These are phyloP conservation scores for Panulirus ornatus DNA, from an alignment of 1,140 invertebrate species.

Conservation along the genomic window DNA sequence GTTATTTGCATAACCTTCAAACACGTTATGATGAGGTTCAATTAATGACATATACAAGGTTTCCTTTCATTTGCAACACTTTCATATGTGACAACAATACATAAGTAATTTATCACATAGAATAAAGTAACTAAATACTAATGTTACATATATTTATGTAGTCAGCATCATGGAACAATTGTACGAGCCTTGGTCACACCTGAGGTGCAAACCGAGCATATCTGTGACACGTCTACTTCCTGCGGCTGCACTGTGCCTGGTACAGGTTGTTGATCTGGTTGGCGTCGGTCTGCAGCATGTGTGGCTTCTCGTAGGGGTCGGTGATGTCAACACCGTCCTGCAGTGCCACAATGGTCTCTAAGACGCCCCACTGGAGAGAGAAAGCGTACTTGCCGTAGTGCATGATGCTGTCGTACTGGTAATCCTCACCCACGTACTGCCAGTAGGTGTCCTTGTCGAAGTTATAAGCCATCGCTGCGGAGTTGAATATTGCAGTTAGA, in stretches of 20 bases:
- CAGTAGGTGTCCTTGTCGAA: conserved; percentile 55
- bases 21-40: too few species aligned
- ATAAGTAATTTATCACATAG: too few species aligned
- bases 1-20: too few species aligned
- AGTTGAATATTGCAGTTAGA: too few species aligned
- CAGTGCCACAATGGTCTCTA: conserved; percentile 39
- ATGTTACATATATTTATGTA: too few species aligned
- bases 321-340: not conserved
- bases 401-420: conserved; percentile 63
- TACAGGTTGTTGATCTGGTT: conserved; percentile 63
- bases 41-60: too few species aligned
- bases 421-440: conserved; percentile 47
- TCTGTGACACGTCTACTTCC: not conserved
- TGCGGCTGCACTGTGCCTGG: not conserved
- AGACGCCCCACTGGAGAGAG: conserved; percentile 45
- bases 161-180: too few species aligned
- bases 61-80: too few species aligned
- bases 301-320: conserved; percentile 44
- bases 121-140: too few species aligned
- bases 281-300: conserved; percentile 38
- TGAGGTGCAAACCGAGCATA: too few species aligned
- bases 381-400: conserved; percentile 60
- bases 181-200: too few species aligned
- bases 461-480: not conserved
- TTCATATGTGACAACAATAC: too few species aligned